Evolutionary conservation across 2,888 invertebrate species (phyloP).

Genomic region (Pheosia tremula): DNA sequence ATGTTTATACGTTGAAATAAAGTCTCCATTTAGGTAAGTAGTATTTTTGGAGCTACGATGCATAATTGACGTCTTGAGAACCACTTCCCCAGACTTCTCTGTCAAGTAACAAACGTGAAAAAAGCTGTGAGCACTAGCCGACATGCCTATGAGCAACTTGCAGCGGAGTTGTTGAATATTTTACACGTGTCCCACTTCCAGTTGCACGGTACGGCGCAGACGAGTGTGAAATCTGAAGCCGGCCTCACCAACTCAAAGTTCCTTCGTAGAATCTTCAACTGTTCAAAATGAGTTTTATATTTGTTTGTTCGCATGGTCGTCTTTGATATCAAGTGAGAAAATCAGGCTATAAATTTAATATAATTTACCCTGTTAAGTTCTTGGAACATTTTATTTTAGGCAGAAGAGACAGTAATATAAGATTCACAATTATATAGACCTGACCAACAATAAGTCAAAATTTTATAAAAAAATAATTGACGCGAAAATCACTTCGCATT

Average conservation of each 20-base stretch:
- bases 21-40: too few relatives aligned
- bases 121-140: background rate
- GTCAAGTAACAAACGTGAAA: background rate
- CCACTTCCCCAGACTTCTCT: too few relatives aligned
- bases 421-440: conserved; percentile 6
- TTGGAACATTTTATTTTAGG: background rate
- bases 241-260: background rate
- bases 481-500: conserved; percentile 40
- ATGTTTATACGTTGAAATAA: too few relatives aligned
- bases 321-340: too few relatives aligned
- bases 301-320: background rate
- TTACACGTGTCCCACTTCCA: conserved; percentile 5
- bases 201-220: background rate
- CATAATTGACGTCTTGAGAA: too few relatives aligned
- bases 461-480: conserved; percentile 36
- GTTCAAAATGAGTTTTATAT: too few relatives aligned
- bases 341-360: too few relatives aligned
- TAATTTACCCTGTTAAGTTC: background rate
- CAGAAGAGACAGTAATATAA: background rate
- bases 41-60: too few relatives aligned
- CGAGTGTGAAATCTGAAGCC: background rate
- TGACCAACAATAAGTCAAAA: conserved; percentile 28
- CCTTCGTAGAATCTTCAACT: background rate
- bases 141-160: background rate
- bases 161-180: conserved; percentile 3